Evolutionary conservation across 2,888 invertebrate species (phyloP).

Genomic region (Trachelus troglodyta): DNA sequence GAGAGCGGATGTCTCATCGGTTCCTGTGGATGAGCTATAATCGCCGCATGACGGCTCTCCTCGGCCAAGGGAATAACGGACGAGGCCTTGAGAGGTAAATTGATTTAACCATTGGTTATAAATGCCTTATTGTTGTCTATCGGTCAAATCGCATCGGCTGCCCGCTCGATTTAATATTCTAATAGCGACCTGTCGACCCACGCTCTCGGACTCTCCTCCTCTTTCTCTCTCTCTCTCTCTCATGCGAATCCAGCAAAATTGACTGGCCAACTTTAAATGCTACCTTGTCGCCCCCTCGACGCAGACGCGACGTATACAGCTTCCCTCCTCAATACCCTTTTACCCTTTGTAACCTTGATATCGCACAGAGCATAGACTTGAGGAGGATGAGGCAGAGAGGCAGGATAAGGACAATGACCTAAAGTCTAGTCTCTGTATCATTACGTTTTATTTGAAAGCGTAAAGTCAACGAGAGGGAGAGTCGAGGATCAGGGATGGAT

Average conservation of each 20-base stretch:
- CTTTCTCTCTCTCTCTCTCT: constrained; percentile 7
- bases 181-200: constrained; percentile 56
- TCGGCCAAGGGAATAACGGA: neutral
- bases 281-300: constrained; percentile 42
- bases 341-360: neutral
- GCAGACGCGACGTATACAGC: neutral
- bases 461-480: neutral
- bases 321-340: neutral
- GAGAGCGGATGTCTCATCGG: neutral
- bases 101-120: constrained; percentile 50
- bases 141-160: constrained; percentile 16
- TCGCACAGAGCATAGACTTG: neutral
- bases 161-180: constrained; percentile 49
- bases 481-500: constrained; percentile 27
- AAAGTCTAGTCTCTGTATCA: neutral
- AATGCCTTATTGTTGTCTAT: constrained; percentile 36
- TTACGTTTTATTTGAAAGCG: neutral
- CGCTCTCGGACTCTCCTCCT: constrained; percentile 33
- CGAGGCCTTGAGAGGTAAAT: constrained; percentile 18
- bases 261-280: constrained; percentile 42
- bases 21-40: neutral
- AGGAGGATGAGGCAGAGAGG: neutral
- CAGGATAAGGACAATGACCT: neutral
- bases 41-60: neutral
- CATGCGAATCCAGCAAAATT: constrained; percentile 49